A percentile compares a stretch with the other conserved stretches of the same genome.
phyloP scores from a whole-genome alignment of 2,888 invertebrate species.

The Emesis furor region DNA sequence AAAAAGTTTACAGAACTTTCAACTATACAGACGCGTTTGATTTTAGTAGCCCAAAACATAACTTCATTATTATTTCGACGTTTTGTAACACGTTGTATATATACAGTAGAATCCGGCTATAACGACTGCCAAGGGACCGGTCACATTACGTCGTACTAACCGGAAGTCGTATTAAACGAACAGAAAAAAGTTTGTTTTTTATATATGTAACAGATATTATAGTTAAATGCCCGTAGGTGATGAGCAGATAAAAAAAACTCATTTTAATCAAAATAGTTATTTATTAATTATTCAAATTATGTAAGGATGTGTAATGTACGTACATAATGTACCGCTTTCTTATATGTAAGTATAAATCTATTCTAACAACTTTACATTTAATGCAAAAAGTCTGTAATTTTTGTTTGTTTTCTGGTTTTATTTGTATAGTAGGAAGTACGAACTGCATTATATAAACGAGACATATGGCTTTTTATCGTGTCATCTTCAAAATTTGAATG shows the following conservation, averaged over 20 bases:
- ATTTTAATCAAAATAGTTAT: conserved; percentile 30
- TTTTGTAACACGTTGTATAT: no score
- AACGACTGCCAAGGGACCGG: not conserved
- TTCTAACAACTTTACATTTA: conserved; percentile 35
- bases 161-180: not conserved
- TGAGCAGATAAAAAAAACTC: conserved; percentile 37
- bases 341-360: conserved; percentile 25
- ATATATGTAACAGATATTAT: not conserved
- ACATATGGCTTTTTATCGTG: conserved; percentile 30
- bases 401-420: conserved; percentile 36
- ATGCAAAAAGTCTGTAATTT: conserved; percentile 13
- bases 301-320: conserved; percentile 14
- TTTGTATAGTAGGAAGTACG: conserved; percentile 36
- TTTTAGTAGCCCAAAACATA: no score
- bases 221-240: conserved; percentile 16
- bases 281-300: conserved; percentile 16
- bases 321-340: conserved; percentile 22
- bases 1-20: no score
- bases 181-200: not conserved
- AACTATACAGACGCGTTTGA: no score
- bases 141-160: not conserved
- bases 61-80: no score
- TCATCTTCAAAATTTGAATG: conserved; percentile 19
- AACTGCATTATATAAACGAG: conserved; percentile 36
- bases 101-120: not conserved